Conservation (phyloP, 2,113 vertebrate species). For the Suricata suricatta region DNA sequence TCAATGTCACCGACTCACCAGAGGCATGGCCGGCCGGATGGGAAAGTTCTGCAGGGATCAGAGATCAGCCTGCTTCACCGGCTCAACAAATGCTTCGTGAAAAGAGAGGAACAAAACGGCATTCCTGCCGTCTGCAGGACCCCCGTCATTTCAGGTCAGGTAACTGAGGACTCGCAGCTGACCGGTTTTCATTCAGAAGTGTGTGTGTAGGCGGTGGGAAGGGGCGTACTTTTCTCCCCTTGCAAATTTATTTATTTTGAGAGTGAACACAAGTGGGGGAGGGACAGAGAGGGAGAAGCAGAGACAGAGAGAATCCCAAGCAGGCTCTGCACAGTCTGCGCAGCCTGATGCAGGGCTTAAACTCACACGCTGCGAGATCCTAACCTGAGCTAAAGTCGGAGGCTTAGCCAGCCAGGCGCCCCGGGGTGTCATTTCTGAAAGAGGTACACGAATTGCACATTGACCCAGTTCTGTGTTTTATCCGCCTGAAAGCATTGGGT, state of each 20-base stretch:
- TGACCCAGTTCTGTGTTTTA: background rate
- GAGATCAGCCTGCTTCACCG: background rate
- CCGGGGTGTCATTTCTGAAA: background rate
- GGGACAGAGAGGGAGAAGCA: too few species aligned
- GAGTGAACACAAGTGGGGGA: too few species aligned
- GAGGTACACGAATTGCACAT: background rate
- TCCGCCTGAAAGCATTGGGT: background rate
- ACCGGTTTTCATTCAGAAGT: background rate
- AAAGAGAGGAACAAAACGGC: background rate
- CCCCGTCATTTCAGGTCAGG: background rate
- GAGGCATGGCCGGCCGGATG: background rate
- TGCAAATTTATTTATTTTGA: too few species aligned
- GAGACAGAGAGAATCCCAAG: too few species aligned
- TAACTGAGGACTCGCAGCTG: background rate
- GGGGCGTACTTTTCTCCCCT: background rate
- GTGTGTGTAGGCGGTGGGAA: background rate
- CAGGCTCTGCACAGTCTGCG: too few species aligned
- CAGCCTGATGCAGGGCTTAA: background rate
- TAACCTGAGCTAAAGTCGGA: too few species aligned
- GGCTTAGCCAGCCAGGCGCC: too few species aligned
- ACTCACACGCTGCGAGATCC: too few species aligned
- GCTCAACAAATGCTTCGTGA: background rate
- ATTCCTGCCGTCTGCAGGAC: background rate
- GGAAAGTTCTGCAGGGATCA: background rate
- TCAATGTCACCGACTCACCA: rapidly evolving